These are phyloP conservation scores for Altica lythri DNA, from an alignment of 2,888 invertebrate genomes.

Conservation along the genomic window DNA sequence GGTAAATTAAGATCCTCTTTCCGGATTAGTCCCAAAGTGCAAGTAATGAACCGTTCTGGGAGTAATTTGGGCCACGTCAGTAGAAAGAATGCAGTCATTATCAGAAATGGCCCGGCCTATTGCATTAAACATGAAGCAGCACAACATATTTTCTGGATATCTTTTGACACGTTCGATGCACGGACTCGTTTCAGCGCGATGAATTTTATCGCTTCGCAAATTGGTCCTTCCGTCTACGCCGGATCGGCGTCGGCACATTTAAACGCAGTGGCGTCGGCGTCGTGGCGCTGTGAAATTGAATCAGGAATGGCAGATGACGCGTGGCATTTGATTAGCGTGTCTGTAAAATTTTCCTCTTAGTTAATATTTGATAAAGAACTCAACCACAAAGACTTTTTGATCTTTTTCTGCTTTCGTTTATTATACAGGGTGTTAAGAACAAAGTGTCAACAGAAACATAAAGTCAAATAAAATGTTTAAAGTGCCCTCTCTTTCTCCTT, in stretches of 20 bases:
- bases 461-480: too few relatives aligned
- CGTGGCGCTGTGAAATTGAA: slow-evolving; percentile 14
- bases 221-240: slow-evolving; percentile 32
- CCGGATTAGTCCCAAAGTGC: slow-evolving; percentile 23
- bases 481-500: too few relatives aligned
- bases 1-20: too few relatives aligned
- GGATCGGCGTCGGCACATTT: slow-evolving; percentile 21
- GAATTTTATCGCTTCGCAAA: slow-evolving; percentile 35
- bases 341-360: slow-evolving; percentile 11
- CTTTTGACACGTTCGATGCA: slow-evolving; percentile 49
- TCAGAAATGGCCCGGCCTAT: slow-evolving; percentile 49
- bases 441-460: too few relatives aligned
- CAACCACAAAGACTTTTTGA: background rate
- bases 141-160: slow-evolving; percentile 51
- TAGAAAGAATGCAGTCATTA: slow-evolving; percentile 53
- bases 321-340: slow-evolving; percentile 18
- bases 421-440: background rate
- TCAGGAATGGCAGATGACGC: slow-evolving; percentile 16
- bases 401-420: background rate
- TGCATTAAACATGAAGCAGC: slow-evolving; percentile 54
- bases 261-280: slow-evolving; percentile 19
- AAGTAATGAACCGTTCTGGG: slow-evolving; percentile 49
- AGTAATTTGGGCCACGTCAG: slow-evolving; percentile 47
- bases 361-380: slow-evolving; percentile 15
- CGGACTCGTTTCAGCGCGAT: slow-evolving; percentile 27